Base-by-base conservation (phyloP, 2,113 vertebrate genomes). In the Prunella fulvescens region DNA sequence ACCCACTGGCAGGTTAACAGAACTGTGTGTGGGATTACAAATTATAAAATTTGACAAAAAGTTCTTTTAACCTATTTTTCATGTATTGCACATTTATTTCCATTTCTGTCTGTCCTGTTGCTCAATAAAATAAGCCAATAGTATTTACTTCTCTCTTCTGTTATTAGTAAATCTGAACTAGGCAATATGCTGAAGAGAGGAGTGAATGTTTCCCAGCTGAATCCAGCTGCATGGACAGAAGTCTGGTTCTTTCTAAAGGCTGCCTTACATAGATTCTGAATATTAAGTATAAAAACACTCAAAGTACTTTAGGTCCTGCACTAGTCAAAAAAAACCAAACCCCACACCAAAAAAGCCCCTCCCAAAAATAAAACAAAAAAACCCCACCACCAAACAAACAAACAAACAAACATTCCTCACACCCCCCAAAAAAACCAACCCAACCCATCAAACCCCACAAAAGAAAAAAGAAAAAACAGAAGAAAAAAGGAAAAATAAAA, bases 321-420 rank as follows among this genome's bases (percentile, higher is more conserved):
- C 2, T 70, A 67, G 35, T 53, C 0, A 5, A 65, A 53, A 45
- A n/a, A 7, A 10, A 37, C 37, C 12, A 10, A 13, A 1, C 0
- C 18, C 7, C 24, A 20, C 19, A 57, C 11, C 13, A 66, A 67
- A 58, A 74, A 50, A 37, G 1, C 9, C 16, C 24, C 9, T 44
- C 11, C 15, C n/a, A 11, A 19, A 71, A 47, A 4, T 10, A 47
- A 79, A 53, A 13, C 3, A 12, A 47, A 12, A 22, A 29, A 47
- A 11, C 4, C 3, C 9, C 17, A 35, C 2, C 23, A 60, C 9
- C 14, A 39, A 37, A 8, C 4, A 62, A 60, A 7, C 11, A 56
- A 58, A 12, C 26, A 19, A 14, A 11, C n/a, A 40, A 58, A 6
- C 4, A 9, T 9, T 9, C 3, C 4, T 4, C 1, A 3, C 11